A percentile compares a stretch with the other conserved stretches of the same genome.
These are phyloP conservation scores for Adrianichthys oophorus DNA, from an alignment of 2,797 vertebrate species.

Conservation along the genomic window DNA sequence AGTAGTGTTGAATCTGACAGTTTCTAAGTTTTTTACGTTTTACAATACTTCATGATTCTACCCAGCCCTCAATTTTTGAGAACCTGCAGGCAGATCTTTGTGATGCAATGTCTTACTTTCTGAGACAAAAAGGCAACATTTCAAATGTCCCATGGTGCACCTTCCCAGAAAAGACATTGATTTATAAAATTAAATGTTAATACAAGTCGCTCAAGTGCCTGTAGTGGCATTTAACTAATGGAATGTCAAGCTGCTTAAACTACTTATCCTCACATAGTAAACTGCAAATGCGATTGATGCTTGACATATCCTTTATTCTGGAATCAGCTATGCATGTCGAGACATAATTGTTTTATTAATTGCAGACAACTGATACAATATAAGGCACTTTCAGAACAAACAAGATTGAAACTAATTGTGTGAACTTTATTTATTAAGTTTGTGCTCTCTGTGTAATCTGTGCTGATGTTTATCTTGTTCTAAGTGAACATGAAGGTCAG, in stretches of 20 bases:
- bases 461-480: too few species aligned
- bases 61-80: slow-evolving; percentile 12
- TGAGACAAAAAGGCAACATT: slow-evolving; percentile 15
- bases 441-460: too few species aligned
- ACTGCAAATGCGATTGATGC: slow-evolving; percentile 14
- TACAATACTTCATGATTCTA: slow-evolving; percentile 27
- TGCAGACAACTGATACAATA: too few species aligned
- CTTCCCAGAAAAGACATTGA: slow-evolving; percentile 31
- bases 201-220: slow-evolving; percentile 27
- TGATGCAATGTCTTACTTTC: slow-evolving; percentile 14
- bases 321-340: background rate
- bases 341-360: too few species aligned
- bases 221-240: slow-evolving; percentile 17
- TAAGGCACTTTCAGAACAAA: too few species aligned
- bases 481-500: too few species aligned
- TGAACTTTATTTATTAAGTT: too few species aligned
- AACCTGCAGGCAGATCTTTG: slow-evolving; percentile 27
- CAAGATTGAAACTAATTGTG: too few species aligned
- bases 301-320: slow-evolving; percentile 11
- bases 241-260: slow-evolving; percentile 9
- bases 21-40: slow-evolving; percentile 33
- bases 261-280: slow-evolving; percentile 5
- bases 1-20: slow-evolving; percentile 18
- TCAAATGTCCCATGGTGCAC: slow-evolving; percentile 15
- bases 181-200: slow-evolving; percentile 19